Evolutionary conservation across 2,888 invertebrate species (phyloP).

Genomic region (Poecilus cupreus): DNA sequence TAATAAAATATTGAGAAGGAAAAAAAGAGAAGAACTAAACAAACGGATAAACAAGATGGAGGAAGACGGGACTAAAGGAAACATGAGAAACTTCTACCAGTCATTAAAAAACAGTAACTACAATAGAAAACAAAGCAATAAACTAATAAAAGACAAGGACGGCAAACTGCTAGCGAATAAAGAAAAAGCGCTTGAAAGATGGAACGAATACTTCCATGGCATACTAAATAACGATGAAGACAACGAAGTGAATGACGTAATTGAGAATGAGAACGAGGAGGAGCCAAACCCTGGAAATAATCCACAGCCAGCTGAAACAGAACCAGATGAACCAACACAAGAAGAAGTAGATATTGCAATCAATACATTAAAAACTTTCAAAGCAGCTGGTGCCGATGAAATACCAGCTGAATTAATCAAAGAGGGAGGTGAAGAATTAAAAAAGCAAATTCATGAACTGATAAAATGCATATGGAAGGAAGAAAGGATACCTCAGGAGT

Average conservation of each 20-base stretch:
- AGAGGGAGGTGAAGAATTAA: neutral
- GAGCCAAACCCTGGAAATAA: neutral
- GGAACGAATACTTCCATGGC: constrained; percentile 18
- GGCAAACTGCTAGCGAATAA: neutral
- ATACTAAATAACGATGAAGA: neutral
- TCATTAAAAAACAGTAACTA: constrained; percentile 22
- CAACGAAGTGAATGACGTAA: neutral
- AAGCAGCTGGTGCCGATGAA: neutral
- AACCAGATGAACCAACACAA: neutral
- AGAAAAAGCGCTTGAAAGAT: constrained; percentile 19
- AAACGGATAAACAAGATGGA: constrained; percentile 11
- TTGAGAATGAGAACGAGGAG: constrained; percentile 4
- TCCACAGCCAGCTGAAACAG: neutral
- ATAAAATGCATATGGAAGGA: constrained; percentile 21
- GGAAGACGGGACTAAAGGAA: constrained; percentile 10
- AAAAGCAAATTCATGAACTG: constrained; percentile 3
- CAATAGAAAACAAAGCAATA: constrained; percentile 28
- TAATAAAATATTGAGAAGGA: constrained; percentile 23
- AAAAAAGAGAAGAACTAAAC: constrained; percentile 7
- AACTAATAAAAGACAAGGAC: constrained; percentile 27
- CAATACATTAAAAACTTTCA: neutral
- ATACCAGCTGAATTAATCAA: constrained; percentile 14
- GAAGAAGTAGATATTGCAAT: constrained; percentile 7
- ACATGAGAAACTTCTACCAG: constrained; percentile 29
- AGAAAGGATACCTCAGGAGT: constrained; percentile 29